These are phyloP conservation scores for Neocloeon triangulifer DNA, from an alignment of 1,140 invertebrate genomes.

Conservation along the genomic window DNA sequence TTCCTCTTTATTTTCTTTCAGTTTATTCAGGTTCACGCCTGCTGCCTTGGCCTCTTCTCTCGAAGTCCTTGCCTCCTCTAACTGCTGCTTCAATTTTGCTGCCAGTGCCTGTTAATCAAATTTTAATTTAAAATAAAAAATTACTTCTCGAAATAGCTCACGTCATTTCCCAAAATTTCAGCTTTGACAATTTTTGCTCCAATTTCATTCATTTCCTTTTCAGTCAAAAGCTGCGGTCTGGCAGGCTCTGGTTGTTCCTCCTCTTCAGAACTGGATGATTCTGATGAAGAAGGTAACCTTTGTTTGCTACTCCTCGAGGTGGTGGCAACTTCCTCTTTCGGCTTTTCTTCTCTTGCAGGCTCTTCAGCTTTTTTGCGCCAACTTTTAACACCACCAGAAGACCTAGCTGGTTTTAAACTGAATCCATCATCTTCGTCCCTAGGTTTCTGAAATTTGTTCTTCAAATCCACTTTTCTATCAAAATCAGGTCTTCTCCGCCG, in stretches of 20 bases:
- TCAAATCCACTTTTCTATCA: conserved; percentile 11
- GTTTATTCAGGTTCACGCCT: conserved; percentile 11
- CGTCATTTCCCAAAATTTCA: conserved; percentile 63
- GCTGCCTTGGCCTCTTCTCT: conserved; percentile 18
- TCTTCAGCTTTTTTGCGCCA: conserved; percentile 1
- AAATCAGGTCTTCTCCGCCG: background rate
- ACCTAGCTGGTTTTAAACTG: background rate
- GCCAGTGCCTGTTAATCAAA: conserved; percentile 26
- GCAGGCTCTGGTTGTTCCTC: conserved; percentile 6
- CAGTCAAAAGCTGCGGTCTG: conserved; percentile 24
- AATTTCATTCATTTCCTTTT: conserved; percentile 70
- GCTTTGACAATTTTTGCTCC: conserved; percentile 76
- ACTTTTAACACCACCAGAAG: background rate
- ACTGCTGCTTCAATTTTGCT: conserved; percentile 42
- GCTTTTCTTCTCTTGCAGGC: background rate
- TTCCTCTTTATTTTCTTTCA: conserved; percentile 20
- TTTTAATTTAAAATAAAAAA: too few relatives aligned
- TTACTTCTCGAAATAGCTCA: conserved; percentile 15
- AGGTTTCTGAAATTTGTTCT: background rate
- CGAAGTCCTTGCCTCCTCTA: conserved; percentile 40
- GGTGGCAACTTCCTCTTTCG: conserved; percentile 1
- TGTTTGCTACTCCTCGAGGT: background rate
- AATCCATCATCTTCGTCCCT: background rate
- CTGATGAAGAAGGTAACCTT: conserved; percentile 1
- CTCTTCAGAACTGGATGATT: conserved; percentile 1